phyloP scores from a whole-genome alignment of 2,113 vertebrate genomes.

The Eublepharis macularius region DNA sequence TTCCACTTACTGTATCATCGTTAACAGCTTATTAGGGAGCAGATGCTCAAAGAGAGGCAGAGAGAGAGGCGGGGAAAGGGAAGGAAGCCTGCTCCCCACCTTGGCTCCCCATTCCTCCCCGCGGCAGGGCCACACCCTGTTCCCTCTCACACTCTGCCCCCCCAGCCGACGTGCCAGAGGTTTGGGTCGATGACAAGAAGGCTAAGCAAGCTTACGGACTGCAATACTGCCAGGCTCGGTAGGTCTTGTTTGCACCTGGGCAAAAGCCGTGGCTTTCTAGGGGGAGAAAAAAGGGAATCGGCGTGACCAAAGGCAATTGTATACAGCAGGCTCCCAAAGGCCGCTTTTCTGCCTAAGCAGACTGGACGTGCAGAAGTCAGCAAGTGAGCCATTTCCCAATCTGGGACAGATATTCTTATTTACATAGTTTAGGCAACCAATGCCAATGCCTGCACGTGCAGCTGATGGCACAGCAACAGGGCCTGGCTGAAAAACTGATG shows the following conservation, averaged over 20 bases:
- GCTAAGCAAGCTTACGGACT: neutral
- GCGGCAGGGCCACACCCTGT: neutral
- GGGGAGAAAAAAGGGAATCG: neutral
- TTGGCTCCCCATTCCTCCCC: neutral
- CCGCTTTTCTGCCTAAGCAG: neutral
- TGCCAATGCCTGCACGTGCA: neutral
- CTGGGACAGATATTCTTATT: too few species aligned
- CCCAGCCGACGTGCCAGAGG: neutral
- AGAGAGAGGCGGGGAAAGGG: too few species aligned
- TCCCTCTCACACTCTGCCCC: neutral
- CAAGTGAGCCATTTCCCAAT: too few species aligned
- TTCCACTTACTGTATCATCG: conserved; percentile 79
- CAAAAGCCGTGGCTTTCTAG: neutral
- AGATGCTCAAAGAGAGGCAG: conserved; percentile 63
- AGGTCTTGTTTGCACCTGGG: neutral
- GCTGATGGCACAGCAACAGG: neutral
- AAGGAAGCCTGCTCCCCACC: neutral
- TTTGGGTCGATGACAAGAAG: too few species aligned
- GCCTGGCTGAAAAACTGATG: too few species aligned
- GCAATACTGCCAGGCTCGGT: neutral
- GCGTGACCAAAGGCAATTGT: neutral
- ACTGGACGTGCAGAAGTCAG: neutral
- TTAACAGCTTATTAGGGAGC: conserved; percentile 82
- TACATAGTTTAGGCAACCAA: too few species aligned
- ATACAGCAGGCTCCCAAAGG: neutral